Base-by-base conservation (phyloP, 2,797 vertebrate species). In the Mastacembelus armatus region DNA sequence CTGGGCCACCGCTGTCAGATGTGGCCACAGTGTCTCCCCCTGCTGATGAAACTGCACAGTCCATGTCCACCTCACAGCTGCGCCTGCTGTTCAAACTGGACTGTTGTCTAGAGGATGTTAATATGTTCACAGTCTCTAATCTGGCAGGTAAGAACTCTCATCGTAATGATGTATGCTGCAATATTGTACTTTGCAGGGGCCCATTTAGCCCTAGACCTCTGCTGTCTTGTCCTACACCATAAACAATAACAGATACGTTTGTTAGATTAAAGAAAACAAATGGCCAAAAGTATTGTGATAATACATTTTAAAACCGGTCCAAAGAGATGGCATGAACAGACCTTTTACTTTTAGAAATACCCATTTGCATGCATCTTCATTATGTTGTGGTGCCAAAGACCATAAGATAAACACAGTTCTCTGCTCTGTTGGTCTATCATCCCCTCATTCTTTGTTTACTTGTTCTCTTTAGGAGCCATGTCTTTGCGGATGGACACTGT, bases 61-160 rank as follows among this genome's bases (percentile, higher is more conserved):
- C 21, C 3, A 2, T 21, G 15, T 27, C 81, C 36, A 77, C 74
- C 29, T 85, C 79, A 0, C 94, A 92, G 52, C 78, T 86, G 11
- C 90, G 92, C 1, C 82, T 96, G 58, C 90, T 96, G 26, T 96
- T 96, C 91, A 97, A 96, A 81, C 90, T 98, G 72, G 94, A 98
- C 77, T 90, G 96, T 63, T 93, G 93, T 80, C 93, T 99, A 88
- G 96, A 98, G 56, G 96, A 98, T 0, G 93, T 97, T 52, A 98
- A 98, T 59, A 81, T 98, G 66, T 98, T 98, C 88, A 96, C 96
- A 0, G 88, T 98, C 40, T 98, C 96, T 0, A 92, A 93, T 21
- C 18, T 97, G 33, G 95, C 97, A 73, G 98, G 98, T 98, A 85
- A 45, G 49, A 62, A 27, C 11, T n/a, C 27, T 29, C 2, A 14